Percentiles rank a stretch among this genome's conserved stretches.
These are phyloP conservation scores for Rhagonycha lutea DNA, from an alignment of 2,888 invertebrate genomes.

Conservation along the genomic window DNA sequence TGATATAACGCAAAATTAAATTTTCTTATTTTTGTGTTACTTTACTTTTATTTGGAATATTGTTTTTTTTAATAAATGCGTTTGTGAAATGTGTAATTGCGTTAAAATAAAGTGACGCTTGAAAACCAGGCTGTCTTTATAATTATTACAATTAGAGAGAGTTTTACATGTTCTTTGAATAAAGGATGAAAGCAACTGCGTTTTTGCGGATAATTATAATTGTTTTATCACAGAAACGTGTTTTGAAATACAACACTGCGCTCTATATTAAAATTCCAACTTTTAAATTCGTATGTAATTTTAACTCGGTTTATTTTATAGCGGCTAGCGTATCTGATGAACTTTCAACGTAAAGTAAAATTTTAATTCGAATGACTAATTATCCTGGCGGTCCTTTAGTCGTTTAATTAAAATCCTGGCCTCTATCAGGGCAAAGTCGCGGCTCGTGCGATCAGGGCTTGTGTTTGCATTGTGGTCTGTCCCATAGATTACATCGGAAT, in stretches of 20 bases:
- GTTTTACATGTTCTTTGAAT: conserved; percentile 20
- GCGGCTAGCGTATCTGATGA: conserved; percentile 16
- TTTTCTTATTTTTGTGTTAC: conserved; percentile 2
- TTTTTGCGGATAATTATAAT: conserved; percentile 30
- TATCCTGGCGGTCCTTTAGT: conserved; percentile 31
- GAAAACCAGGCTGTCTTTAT: conserved; percentile 11
- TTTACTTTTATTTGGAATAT: background rate
- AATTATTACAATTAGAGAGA: conserved; percentile 16
- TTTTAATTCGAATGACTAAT: conserved; percentile 34
- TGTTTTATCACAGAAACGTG: conserved; percentile 22
- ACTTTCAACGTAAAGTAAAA: conserved; percentile 27
- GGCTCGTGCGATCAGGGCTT: conserved; percentile 28
- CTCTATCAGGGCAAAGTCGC: conserved; percentile 29
- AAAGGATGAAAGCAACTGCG: conserved; percentile 13
- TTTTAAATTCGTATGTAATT: conserved; percentile 26
- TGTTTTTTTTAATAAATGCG: background rate
- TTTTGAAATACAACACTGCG: conserved; percentile 23
- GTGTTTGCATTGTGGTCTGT: conserved; percentile 36
- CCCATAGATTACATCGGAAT: conserved; percentile 41
- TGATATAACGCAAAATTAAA: conserved; percentile 19
- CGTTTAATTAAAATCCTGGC: conserved; percentile 35
- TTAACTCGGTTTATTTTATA: conserved; percentile 19
- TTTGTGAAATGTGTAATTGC: conserved; percentile 9
- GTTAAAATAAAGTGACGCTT: conserved; percentile 8
- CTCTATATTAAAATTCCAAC: conserved; percentile 14